These are phyloP conservation scores for Copidosoma floridanum DNA, from an alignment of 1,140 invertebrate genomes.

Conservation along the genomic window DNA sequence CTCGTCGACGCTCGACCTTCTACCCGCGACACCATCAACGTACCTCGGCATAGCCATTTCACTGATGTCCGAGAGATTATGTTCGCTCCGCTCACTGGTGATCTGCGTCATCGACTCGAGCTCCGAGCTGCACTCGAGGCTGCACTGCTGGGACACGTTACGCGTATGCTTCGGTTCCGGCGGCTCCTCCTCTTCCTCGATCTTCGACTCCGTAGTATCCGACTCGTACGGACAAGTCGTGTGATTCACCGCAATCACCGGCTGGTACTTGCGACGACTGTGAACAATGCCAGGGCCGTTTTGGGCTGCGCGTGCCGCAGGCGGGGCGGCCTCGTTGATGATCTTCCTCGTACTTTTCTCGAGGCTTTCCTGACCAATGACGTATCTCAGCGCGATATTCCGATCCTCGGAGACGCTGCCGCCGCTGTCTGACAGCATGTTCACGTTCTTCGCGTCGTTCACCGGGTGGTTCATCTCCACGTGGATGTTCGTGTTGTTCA, in stretches of 20 bases:
- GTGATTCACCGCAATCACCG: conserved; percentile 8
- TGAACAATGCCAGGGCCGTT: too few relatives aligned
- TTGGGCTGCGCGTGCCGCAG: neutral
- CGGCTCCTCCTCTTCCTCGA: conserved; percentile 52
- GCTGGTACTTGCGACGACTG: conserved; percentile 4
- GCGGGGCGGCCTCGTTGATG: conserved; percentile 34
- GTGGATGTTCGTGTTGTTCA: conserved; percentile 77
- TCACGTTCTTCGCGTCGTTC: conserved; percentile 62
- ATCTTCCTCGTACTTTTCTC: conserved; percentile 37
- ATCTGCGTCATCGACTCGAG: conserved; percentile 69
- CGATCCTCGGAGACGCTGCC: conserved; percentile 52
- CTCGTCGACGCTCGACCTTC: conserved; percentile 26
- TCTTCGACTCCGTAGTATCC: conserved; percentile 53
- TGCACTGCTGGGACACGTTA: conserved; percentile 61
- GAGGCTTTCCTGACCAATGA: conserved; percentile 49
- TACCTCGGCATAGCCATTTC: conserved; percentile 30
- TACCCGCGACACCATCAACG: conserved; percentile 14
- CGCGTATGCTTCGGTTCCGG: conserved; percentile 55
- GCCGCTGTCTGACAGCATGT: conserved; percentile 64
- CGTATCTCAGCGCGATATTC: conserved; percentile 45
- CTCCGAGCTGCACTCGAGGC: conserved; percentile 72
- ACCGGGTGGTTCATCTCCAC: conserved; percentile 62
- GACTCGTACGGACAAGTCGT: conserved; percentile 43
- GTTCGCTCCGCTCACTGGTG: conserved; percentile 48
- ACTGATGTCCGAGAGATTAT: conserved; percentile 49